These are phyloP conservation scores for Formica aserva DNA, from an alignment of 2,888 invertebrate genomes.

Conservation along the genomic window DNA sequence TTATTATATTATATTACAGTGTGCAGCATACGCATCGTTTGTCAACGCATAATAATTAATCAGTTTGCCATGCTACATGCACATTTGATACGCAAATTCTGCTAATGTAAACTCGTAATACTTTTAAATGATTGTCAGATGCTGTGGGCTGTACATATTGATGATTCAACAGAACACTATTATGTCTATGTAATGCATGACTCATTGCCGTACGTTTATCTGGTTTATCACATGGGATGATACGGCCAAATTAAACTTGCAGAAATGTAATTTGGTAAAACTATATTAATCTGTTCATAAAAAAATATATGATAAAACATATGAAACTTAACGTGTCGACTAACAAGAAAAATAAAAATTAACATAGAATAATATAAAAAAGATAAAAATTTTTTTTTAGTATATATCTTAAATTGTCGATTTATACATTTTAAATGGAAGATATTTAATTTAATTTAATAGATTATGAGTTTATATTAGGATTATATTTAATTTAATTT, in stretches of 20 bases:
- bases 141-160: constrained; percentile 46
- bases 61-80: constrained; percentile 46
- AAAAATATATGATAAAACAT: neutral
- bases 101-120: constrained; percentile 55
- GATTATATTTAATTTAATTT: neutral
- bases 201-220: constrained; percentile 19
- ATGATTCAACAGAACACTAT: constrained; percentile 50
- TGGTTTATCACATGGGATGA: neutral
- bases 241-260: neutral
- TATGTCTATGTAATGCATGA: constrained; percentile 56
- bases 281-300: neutral
- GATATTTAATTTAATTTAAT: neutral
- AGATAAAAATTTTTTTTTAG: neutral
- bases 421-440: neutral
- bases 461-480: neutral
- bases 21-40: constrained; percentile 66
- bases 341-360: neutral
- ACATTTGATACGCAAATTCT: constrained; percentile 59
- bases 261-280: neutral
- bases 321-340: neutral
- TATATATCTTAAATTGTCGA: neutral
- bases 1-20: constrained; percentile 58
- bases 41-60: constrained; percentile 67
- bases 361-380: constrained; percentile 18
- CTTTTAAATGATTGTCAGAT: constrained; percentile 67